Evolutionary conservation across 2,113 vertebrate genomes (phyloP), one percentile per base, ranked within the genome.

Genomic region (Corapipo altera): DNA sequence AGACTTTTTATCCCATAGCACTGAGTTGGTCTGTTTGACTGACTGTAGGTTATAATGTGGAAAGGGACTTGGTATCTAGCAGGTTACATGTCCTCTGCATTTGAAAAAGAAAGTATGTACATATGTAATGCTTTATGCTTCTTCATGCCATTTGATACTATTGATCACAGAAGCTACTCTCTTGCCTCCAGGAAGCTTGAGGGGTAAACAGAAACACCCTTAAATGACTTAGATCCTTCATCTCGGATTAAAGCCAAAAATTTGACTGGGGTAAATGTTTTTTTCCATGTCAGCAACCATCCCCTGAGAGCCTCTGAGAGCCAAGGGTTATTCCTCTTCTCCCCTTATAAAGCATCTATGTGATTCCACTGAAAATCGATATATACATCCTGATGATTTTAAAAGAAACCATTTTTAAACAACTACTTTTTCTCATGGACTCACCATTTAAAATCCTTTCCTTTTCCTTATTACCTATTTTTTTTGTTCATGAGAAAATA

Each of bases 201-300:
- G 91, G 95, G 91, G 82, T 96, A 96, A 95, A 96, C 94, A 95
- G 88, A 96, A 97, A 95, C 89, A 97, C 95, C 89, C 94, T 96
- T 91, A 95, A 94, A 88, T 88, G 51, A 80, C 94, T 97, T 95
- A 88, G 82, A 95, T 72, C 88, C 88, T 97, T 97, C 96, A 95
- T 76, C 90, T 96, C 95, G 90, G 55, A 97, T 96, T 94, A 97
- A 94, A 97, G 66, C 55, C 71, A 90, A 64, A 95, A 91, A 78
- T 94, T 77, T 96, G 90, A 96, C 77, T 90, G 82, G 88, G 88
- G 82, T 55, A 94, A 96, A 96, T 94, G 94, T 94, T 83, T 96
- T 83, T 96, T 96, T 97, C 85, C 88, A 90, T 75, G 84, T 95
- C 89, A 92, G 89, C 85, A 96, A 39, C 69, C 30, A 78, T 94